A percentile compares a stretch with the other conserved stretches of the same genome.
Evolutionary conservation across 2,888 invertebrate species (phyloP).

Genomic region (Acronicta aceris): DNA sequence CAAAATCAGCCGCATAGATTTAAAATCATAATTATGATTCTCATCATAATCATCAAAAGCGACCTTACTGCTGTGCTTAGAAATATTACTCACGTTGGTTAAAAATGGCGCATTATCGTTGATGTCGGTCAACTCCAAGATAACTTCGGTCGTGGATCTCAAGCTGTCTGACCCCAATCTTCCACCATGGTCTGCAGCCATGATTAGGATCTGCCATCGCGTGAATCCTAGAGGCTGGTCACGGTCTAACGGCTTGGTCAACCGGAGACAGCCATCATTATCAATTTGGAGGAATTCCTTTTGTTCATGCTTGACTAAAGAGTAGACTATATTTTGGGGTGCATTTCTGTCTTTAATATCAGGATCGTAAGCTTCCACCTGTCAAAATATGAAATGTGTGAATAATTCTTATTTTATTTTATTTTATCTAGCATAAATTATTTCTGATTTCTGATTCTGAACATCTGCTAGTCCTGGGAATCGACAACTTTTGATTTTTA

Average conservation of each 20-base stretch:
- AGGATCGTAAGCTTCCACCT: slow-evolving; percentile 94
- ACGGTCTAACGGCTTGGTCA: slow-evolving; percentile 94
- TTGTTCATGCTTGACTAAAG: slow-evolving; percentile 92
- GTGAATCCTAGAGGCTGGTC: slow-evolving; percentile 96
- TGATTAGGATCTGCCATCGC: slow-evolving; percentile 92
- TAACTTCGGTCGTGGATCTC: slow-evolving; percentile 91
- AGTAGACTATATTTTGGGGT: slow-evolving; percentile 94
- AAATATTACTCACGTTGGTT: slow-evolving; percentile 90
- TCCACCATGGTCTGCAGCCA: slow-evolving; percentile 93
- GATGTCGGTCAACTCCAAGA: slow-evolving; percentile 93
- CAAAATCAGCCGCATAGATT: too few relatives aligned
- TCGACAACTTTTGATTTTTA: too few relatives aligned
- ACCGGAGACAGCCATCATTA: slow-evolving; percentile 92
- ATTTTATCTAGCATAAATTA: too few relatives aligned
- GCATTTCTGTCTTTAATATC: slow-evolving; percentile 94
- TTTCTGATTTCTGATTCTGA: too few relatives aligned
- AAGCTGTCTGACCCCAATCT: slow-evolving; percentile 90
- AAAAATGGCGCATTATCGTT: slow-evolving; percentile 98
- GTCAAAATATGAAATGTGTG: slow-evolving; percentile 2
- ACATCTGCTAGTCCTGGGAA: too few relatives aligned
- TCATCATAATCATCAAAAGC: too few relatives aligned
- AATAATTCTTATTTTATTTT: too few relatives aligned
- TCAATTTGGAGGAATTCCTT: slow-evolving; percentile 92
- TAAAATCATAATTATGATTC: too few relatives aligned
- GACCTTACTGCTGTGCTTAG: too few relatives aligned